These are phyloP conservation scores for Noctilio leporinus DNA, from an alignment of 2,113 vertebrate species.

Conservation along the genomic window DNA sequence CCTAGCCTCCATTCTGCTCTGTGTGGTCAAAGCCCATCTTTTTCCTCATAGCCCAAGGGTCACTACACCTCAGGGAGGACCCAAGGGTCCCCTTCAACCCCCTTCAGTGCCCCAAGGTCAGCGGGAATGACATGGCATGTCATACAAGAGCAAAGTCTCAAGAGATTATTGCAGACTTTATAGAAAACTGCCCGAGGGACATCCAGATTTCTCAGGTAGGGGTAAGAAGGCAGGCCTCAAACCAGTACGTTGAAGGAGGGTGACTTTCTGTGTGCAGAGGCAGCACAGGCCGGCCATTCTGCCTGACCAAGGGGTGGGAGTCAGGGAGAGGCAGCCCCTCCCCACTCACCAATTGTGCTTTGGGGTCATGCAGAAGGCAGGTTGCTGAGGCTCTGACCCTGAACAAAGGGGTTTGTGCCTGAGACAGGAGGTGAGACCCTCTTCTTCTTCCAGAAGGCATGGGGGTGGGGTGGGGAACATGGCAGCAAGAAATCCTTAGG, in stretches of 20 bases:
- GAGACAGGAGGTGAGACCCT: constrained; percentile 26
- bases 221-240: constrained; percentile 25
- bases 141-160: background rate
- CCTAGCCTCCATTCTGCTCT: background rate
- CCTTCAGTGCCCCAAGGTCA: background rate
- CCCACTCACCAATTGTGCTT: constrained; percentile 69
- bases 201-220: background rate
- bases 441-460: constrained; percentile 2
- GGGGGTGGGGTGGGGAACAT: background rate
- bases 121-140: constrained; percentile 41
- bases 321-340: constrained; percentile 43
- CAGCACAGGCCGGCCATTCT: constrained; percentile 56
- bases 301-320: constrained; percentile 56
- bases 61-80: background rate
- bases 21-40: background rate
- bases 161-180: constrained; percentile 72
- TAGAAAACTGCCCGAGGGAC: constrained; percentile 67
- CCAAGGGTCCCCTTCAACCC: background rate
- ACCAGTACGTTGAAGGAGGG: background rate
- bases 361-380: constrained; percentile 70
- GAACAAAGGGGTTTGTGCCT: constrained; percentile 45
- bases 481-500: background rate
- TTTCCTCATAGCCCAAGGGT: background rate
- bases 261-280: constrained; percentile 28
- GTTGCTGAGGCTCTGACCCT: constrained; percentile 30